Conservation (phyloP, 2,888 invertebrate species). For the Magallana nippona region DNA sequence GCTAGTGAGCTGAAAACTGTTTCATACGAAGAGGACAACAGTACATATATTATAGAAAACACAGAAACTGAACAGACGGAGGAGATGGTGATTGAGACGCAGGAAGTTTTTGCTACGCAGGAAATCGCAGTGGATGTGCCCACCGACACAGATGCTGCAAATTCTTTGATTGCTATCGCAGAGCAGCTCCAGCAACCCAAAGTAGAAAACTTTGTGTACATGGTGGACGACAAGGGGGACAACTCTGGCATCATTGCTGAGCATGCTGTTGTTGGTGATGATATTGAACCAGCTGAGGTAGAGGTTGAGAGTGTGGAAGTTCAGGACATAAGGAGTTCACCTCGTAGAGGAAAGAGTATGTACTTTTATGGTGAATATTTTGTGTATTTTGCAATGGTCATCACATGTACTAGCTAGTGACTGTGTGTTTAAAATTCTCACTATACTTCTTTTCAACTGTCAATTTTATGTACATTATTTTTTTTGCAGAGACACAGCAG, state of each 20-base stretch:
- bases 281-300: slow-evolving; percentile 29
- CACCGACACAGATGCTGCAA: slow-evolving; percentile 25
- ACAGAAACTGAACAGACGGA: neutral
- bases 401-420: neutral
- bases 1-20: slow-evolving; percentile 22
- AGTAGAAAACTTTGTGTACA: slow-evolving; percentile 25
- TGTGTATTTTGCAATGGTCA: neutral
- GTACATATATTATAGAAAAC: slow-evolving; percentile 9
- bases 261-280: slow-evolving; percentile 32
- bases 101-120: slow-evolving; percentile 4
- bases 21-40: slow-evolving; percentile 22
- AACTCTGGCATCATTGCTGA: slow-evolving; percentile 35
- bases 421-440: neutral
- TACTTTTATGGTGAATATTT: neutral
- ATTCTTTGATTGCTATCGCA: slow-evolving; percentile 24
- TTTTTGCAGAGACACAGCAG: slow-evolving; percentile 12
- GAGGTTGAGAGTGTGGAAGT: slow-evolving; percentile 15
- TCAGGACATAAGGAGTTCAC: neutral
- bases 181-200: slow-evolving; percentile 27
- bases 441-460: neutral
- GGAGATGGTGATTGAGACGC: slow-evolving; percentile 5
- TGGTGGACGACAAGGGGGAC: slow-evolving; percentile 34
- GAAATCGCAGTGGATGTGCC: slow-evolving; percentile 16
- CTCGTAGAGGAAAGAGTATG: slow-evolving; percentile 13
- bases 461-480: neutral